phyloP scores from a whole-genome alignment of 2,113 vertebrate genomes.

The Telmatochromis sp. region DNA sequence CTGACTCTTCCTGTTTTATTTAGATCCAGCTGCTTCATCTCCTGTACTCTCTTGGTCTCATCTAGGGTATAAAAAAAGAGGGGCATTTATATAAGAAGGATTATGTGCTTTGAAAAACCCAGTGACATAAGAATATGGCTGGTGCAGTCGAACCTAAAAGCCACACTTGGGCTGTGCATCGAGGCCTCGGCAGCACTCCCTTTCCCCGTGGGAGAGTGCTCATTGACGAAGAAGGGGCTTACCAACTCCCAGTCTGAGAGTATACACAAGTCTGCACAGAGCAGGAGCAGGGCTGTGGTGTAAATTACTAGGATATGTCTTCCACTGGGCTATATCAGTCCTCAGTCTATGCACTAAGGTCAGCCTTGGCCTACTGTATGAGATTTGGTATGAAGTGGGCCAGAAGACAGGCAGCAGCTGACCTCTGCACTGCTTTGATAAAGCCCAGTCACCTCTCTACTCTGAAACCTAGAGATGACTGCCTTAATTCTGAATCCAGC shows the following conservation, averaged over 20 bases:
- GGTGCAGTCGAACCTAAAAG: background rate
- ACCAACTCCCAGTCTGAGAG: background rate
- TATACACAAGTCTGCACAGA: background rate
- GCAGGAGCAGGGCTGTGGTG: background rate
- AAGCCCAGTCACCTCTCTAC: background rate
- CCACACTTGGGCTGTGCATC: background rate
- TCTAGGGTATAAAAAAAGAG: conserved; percentile 10
- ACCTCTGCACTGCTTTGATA: conserved; percentile 36
- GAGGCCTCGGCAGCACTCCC: background rate
- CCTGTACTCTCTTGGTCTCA: conserved; percentile 17
- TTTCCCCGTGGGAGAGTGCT: background rate
- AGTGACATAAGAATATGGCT: conserved; percentile 52
- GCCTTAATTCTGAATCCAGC: background rate
- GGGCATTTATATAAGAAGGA: conserved; percentile 63
- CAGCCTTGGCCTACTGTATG: background rate
- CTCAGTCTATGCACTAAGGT: background rate
- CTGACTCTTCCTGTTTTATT: conserved; percentile 53
- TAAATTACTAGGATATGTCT: background rate
- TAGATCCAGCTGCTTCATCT: conserved; percentile 51
- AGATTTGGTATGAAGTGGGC: background rate
- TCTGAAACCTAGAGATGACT: background rate
- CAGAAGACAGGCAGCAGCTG: conserved; percentile 27
- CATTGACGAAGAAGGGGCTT: background rate
- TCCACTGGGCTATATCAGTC: background rate
- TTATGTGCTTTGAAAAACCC: conserved; percentile 53